Evolutionary conservation across 2,113 vertebrate species (phyloP).

Genomic region (Rhodinocichla rosea): DNA sequence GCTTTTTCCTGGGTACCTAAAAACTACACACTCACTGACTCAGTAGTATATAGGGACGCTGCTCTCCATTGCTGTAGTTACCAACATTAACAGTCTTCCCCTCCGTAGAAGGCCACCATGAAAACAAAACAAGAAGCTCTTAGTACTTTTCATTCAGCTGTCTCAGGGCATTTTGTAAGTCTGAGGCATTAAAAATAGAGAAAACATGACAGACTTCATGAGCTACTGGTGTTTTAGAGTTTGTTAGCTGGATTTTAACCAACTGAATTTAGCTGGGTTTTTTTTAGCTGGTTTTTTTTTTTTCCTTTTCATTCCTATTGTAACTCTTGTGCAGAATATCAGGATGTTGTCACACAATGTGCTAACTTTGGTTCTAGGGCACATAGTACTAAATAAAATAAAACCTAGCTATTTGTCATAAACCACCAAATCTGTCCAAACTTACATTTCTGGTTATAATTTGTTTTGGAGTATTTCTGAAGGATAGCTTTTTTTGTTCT

Average conservation of each 20-base stretch:
- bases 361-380: background rate
- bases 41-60: background rate
- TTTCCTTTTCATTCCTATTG: background rate
- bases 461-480: background rate
- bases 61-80: background rate
- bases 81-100: background rate
- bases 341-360: background rate
- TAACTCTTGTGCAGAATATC: background rate
- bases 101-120: rapidly evolving
- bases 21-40: rapidly evolving
- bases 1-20: background rate
- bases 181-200: background rate
- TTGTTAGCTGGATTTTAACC: background rate
- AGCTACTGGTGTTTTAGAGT: background rate
- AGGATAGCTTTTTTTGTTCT: background rate
- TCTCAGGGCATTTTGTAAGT: background rate
- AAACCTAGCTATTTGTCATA: background rate
- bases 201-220: background rate
- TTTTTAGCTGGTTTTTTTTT: background rate
- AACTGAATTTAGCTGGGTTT: background rate
- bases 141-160: background rate
- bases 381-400: background rate
- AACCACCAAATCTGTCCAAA: background rate
- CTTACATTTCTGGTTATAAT: background rate
- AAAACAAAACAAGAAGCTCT: background rate